Conservation (phyloP, 2,113 vertebrate species). For the Microcebus murinus region DNA sequence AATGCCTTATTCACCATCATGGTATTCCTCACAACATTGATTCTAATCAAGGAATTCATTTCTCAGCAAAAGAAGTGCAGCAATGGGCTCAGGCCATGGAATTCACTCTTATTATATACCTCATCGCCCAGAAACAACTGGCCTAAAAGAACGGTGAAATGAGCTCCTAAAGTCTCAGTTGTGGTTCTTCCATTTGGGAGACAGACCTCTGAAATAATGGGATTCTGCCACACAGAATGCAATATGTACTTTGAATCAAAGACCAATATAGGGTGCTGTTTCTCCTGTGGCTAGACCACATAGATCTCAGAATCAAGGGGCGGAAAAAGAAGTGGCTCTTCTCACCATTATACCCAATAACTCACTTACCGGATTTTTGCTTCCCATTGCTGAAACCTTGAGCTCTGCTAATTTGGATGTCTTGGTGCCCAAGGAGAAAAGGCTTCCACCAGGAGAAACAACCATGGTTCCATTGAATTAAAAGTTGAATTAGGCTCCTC, state of each 20-base stretch:
- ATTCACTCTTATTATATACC: constrained; percentile 56
- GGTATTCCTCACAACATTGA: constrained; percentile 62
- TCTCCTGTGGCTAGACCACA: not conserved
- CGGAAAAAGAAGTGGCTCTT: not conserved
- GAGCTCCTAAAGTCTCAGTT: not conserved
- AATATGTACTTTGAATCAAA: not conserved
- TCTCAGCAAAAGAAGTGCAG: constrained; percentile 60
- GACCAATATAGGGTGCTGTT: not conserved
- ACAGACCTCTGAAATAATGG: not conserved
- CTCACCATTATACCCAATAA: not conserved
- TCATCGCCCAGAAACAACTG: constrained; percentile 58
- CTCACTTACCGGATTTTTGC: not conserved
- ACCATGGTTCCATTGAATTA: not conserved
- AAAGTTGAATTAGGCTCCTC: not conserved
- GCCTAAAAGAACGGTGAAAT: not conserved
- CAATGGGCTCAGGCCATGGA: not conserved
- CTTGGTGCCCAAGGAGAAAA: constrained; percentile 32
- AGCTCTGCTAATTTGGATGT: not conserved
- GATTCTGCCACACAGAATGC: not conserved
- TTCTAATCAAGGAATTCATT: constrained; percentile 71
- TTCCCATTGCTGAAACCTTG: not conserved
- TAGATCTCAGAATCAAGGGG: not conserved
- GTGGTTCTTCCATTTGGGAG: not conserved
- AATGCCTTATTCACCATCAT: constrained; percentile 11
- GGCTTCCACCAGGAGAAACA: not conserved